Evolutionary conservation across 2,113 vertebrate genomes (phyloP).

Genomic region (Nibea albiflora): DNA sequence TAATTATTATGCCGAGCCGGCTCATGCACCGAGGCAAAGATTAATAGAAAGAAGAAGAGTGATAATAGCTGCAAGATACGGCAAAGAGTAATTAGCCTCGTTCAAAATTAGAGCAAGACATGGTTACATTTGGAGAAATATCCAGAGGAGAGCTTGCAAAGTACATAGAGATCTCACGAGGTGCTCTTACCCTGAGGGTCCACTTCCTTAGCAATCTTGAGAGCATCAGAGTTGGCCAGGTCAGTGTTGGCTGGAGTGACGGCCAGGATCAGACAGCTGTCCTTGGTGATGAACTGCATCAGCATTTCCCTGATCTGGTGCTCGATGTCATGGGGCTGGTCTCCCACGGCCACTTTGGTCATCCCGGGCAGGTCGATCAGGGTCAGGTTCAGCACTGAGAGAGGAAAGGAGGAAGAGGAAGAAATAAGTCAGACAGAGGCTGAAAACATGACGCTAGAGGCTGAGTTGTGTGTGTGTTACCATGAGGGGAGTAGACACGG

Average conservation of each 20-base stretch:
- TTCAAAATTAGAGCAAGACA: conserved; percentile 13
- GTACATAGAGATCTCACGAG: not conserved
- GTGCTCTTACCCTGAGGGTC: conserved; percentile 89
- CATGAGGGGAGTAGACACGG: conserved; percentile 92
- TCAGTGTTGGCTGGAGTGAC: conserved; percentile 96
- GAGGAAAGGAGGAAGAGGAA: not conserved
- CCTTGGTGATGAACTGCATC: conserved; percentile 93
- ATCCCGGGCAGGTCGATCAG: conserved; percentile 96
- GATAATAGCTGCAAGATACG: conserved; percentile 19
- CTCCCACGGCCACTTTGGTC: conserved; percentile 96
- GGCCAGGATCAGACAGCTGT: conserved; percentile 93
- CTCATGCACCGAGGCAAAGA: conserved; percentile 21
- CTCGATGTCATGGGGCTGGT: conserved; percentile 94
- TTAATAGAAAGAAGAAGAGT: conserved; percentile 27
- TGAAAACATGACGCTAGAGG: rapidly evolving
- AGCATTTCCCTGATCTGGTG: conserved; percentile 98
- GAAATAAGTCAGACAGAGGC: conserved; percentile 8
- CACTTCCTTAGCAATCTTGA: conserved; percentile 95
- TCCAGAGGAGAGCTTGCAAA: not conserved
- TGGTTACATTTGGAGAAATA: not conserved
- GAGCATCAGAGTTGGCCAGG: conserved; percentile 95
- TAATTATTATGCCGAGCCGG: conserved; percentile 26
- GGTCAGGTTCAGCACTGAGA: conserved; percentile 91
- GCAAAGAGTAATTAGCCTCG: conserved; percentile 23
- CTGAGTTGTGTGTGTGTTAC: conserved; percentile 29